Base-by-base conservation (phyloP, 2,113 vertebrate species). In the Abramis brama region DNA sequence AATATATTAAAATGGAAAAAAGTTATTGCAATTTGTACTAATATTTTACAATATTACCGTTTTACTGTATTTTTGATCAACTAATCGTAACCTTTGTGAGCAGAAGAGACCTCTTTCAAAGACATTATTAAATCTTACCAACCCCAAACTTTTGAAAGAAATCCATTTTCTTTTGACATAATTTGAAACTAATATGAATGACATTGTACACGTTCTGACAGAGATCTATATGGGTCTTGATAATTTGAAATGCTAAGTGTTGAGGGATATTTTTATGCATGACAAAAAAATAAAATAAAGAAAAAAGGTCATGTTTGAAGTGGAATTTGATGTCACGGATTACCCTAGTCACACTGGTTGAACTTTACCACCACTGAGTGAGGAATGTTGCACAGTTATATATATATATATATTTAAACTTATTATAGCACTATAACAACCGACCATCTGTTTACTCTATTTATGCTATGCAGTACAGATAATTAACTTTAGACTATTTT, bases 391-490 rank as follows among this genome's bases (percentile, higher is more conserved):
- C 50, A 71, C 30, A 57, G 25, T 39, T 66, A 55, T 36, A 36
- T 36, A 36, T 66, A 55, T 71, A 59, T 52, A 83, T 2, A 36
- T 23, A n/a, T 33, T 39, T 2, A 60, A 52, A 79, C 55, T 0
- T 57, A 57, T 57, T 25, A 52, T 78, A 78, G 10, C 0, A 78
- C 45, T 78, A 39, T 78, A 60, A 21, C 19, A 13, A 13, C 8
- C 12, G 2, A 43, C 62, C 55, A 45, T 64, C 4, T 45, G 30
- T 59, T 47, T 64, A 59, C 77, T 25, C 57, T 79, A 47, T 64
- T 66, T 80, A 81, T 81, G 59, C 59, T 19, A 80, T 62, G 78
- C n/a, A 64, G 47, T 76, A 52, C 47, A 30, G n/a, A 45, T 8
- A 74, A 45, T 45, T 8, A 62, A 81, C 21, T 79, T 13, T 66